Percentiles rank a stretch among this genome's conserved stretches.
These are phyloP conservation scores for Cyrtodaria siliqua DNA, from an alignment of 2,888 invertebrate species.

Conservation along the genomic window DNA sequence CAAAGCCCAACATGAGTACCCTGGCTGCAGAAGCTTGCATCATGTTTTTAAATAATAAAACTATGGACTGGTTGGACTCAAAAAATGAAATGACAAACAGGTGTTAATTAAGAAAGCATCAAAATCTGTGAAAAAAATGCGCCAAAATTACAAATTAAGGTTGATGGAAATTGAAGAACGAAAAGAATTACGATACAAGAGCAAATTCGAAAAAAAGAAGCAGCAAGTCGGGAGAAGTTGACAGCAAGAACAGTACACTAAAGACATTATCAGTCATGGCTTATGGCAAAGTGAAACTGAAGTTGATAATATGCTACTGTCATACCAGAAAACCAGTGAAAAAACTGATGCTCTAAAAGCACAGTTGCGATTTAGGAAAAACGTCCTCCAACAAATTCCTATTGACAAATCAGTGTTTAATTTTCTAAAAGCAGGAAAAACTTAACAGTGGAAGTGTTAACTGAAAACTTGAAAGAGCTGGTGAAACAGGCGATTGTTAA, in stretches of 20 bases:
- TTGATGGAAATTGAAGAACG: constrained; percentile 24
- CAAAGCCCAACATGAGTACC: constrained; percentile 34
- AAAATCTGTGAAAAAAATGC: constrained; percentile 30
- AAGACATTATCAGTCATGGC: constrained; percentile 36
- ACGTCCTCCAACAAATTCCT: constrained; percentile 32
- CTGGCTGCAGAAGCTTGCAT: constrained; percentile 39
- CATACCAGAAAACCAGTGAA: constrained; percentile 22
- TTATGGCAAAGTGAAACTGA: constrained; percentile 35
- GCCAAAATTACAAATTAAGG: constrained; percentile 30
- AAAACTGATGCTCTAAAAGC: constrained; percentile 33
- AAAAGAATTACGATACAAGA: constrained; percentile 20
- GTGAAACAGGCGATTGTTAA: constrained; percentile 26
- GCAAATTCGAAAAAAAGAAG: constrained; percentile 32
- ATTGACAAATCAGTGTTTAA: constrained; percentile 20
- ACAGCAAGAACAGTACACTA: constrained; percentile 28
- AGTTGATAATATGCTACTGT: constrained; percentile 38
- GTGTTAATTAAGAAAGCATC: constrained; percentile 35
- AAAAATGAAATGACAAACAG: constrained; percentile 21
- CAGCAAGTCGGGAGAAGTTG: constrained; percentile 18
- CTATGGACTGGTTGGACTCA: constrained; percentile 29
- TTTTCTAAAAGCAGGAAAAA: constrained; percentile 30
- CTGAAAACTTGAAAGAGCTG: constrained; percentile 26
- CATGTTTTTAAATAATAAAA: constrained; percentile 46
- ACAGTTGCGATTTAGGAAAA: constrained; percentile 39
- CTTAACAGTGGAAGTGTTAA: constrained; percentile 21